Evolutionary conservation across 1,140 invertebrate genomes (phyloP), one percentile per base, ranked within the genome.

Genomic region (Eupristina koningsbergeri): DNA sequence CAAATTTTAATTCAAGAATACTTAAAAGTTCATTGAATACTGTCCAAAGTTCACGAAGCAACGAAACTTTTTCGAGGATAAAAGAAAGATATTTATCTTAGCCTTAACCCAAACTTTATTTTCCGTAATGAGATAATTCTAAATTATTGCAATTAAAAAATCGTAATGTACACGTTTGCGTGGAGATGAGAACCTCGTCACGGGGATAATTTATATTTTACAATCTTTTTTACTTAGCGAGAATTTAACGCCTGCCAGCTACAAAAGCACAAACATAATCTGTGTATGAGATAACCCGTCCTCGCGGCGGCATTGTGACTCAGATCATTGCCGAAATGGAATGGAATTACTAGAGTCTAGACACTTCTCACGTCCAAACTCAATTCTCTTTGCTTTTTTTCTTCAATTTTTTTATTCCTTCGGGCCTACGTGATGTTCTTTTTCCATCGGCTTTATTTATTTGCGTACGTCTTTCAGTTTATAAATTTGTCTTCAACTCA

Each of bases 181-280:
- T 80, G 71, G 58, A 53, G 64, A 80, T 67, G 63, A 53, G 71
- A 79, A 39, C 31, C 76, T 34, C 47, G 78, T 71, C 78, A 71
- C n/a, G 19, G 34, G 41, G 67, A 29, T 41, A 26, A 47, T 73
- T 71, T 80, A 58, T 47, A 29, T 73, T 39, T 29, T 34, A 15
- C 13, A 19, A 8, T 69, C 39, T 64, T 82, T 77, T 77, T 58
- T 31, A 39, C 86, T 84, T 22, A 63, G 74, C 22, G 81, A 81
- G 84, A 87, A 88, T 88, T 88, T 86, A 87, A 85, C 86, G 84
- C 83, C 75, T 82, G 75, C 78, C 82, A 63, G 83, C 76, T 86
- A 88, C 81, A 71, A 83, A 69, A 77, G 81, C 75, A 83, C 63
- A 78, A 83, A 78, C 45, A 61, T 73, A 78, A 83, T 76, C 81